Evolutionary conservation across 2,113 vertebrate genomes (phyloP).

Genomic region (Emydocephalus ijimae): DNA sequence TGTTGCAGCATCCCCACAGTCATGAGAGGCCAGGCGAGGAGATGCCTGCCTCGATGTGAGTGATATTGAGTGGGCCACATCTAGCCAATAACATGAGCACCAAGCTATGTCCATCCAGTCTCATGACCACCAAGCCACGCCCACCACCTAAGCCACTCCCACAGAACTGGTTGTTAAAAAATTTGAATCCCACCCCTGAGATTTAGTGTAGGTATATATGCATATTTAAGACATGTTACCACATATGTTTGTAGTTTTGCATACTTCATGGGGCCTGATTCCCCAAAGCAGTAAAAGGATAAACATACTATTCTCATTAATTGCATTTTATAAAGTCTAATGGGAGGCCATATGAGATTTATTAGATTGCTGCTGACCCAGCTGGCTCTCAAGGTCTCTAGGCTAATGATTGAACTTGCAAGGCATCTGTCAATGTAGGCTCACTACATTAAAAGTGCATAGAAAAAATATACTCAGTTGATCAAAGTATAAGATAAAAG

Average conservation of each 20-base stretch:
- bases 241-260: slow-evolving; percentile 6
- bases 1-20: no score
- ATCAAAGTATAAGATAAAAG: slow-evolving; percentile 23
- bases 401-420: slow-evolving; percentile 45
- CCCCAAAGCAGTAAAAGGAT: slow-evolving; percentile 13
- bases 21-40: no score
- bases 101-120: no score
- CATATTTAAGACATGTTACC: neutral
- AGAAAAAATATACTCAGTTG: slow-evolving; percentile 17
- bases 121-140: no score
- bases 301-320: slow-evolving; percentile 46
- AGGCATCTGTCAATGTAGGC: slow-evolving; percentile 43
- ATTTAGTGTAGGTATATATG: neutral
- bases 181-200: no score
- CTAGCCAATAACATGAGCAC: no score
- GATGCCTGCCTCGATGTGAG: no score
- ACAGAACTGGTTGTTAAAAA: no score
- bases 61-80: no score
- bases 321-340: slow-evolving; percentile 38
- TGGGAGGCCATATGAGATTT: slow-evolving; percentile 40
- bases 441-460: neutral
- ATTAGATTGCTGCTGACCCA: slow-evolving; percentile 57
- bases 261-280: slow-evolving; percentile 13
- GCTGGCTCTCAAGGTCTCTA: slow-evolving; percentile 57
- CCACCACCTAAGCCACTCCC: no score